Conservation (phyloP, 2,888 invertebrate species). For the Hirtodrosophila confusa region DNA sequence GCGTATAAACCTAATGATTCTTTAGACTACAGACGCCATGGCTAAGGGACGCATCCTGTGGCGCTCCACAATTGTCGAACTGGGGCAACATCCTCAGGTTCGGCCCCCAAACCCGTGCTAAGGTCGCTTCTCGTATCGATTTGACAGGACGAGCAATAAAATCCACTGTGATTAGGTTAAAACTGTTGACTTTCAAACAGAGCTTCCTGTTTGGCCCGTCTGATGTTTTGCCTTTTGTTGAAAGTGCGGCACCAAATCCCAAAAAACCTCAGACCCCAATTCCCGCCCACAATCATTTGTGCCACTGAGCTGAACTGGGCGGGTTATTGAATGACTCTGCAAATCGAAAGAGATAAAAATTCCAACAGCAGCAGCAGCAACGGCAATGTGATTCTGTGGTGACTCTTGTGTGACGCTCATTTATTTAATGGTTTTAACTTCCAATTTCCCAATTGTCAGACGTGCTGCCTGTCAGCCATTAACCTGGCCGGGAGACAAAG, state of each 20-base stretch:
- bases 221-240: constrained; percentile 50
- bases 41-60: constrained; percentile 36
- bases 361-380: constrained; percentile 40
- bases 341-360: constrained; percentile 78
- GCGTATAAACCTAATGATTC: constrained; percentile 68
- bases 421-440: constrained; percentile 81
- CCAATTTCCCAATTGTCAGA: constrained; percentile 81
- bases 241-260: constrained; percentile 21
- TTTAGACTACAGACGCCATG: constrained; percentile 28
- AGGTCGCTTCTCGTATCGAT: constrained; percentile 51
- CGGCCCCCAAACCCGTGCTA: constrained; percentile 1
- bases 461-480: constrained; percentile 70
- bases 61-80: constrained; percentile 53
- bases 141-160: constrained; percentile 70
- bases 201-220: constrained; percentile 52
- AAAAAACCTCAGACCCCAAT: constrained; percentile 5
- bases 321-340: constrained; percentile 74
- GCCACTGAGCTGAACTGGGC: constrained; percentile 32
- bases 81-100: constrained; percentile 13
- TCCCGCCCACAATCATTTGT: constrained; percentile 8
- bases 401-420: constrained; percentile 74
- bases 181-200: constrained; percentile 81
- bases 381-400: constrained; percentile 71
- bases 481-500: constrained; percentile 35
- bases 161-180: constrained; percentile 81